Conservation (phyloP, 2,888 invertebrate species). For the Ceramica pisi region DNA sequence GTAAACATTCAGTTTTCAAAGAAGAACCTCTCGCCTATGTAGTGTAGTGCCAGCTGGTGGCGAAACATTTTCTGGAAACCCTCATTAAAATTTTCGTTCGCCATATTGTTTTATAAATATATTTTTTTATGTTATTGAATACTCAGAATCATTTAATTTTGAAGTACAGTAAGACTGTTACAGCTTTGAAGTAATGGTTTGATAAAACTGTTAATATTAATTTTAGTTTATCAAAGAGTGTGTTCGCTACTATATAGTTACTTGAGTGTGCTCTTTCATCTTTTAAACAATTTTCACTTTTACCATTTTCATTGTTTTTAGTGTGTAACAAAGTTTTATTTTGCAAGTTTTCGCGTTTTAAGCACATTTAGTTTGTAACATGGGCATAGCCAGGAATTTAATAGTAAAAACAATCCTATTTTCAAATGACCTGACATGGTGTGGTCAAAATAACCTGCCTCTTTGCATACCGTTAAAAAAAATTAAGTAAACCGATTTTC, state of each 20-base stretch:
- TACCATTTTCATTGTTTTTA: slow-evolving; percentile 15
- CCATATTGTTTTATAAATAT: neutral
- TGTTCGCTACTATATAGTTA: slow-evolving; percentile 15
- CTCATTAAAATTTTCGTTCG: neutral
- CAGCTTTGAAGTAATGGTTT: neutral
- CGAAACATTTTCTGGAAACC: too few relatives aligned
- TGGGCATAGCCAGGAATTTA: slow-evolving; percentile 32
- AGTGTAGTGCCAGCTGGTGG: too few relatives aligned
- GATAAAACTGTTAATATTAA: neutral
- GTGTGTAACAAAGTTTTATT: slow-evolving; percentile 38
- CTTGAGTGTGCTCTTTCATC: slow-evolving; percentile 24
- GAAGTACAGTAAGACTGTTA: neutral
- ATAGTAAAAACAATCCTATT: neutral
- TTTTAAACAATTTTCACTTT: slow-evolving; percentile 7
- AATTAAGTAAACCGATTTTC: too few relatives aligned
- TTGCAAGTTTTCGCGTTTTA: slow-evolving; percentile 40
- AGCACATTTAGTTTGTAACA: slow-evolving; percentile 37
- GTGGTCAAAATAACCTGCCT: too few relatives aligned
- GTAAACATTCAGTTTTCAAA: too few relatives aligned
- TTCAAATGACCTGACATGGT: too few relatives aligned
- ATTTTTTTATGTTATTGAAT: neutral
- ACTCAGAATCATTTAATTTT: neutral
- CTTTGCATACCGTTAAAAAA: too few relatives aligned
- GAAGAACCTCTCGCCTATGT: too few relatives aligned
- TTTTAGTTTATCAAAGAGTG: neutral